Evolutionary conservation across 1,140 invertebrate genomes (phyloP).

Genomic region (Zaprionus capensis): DNA sequence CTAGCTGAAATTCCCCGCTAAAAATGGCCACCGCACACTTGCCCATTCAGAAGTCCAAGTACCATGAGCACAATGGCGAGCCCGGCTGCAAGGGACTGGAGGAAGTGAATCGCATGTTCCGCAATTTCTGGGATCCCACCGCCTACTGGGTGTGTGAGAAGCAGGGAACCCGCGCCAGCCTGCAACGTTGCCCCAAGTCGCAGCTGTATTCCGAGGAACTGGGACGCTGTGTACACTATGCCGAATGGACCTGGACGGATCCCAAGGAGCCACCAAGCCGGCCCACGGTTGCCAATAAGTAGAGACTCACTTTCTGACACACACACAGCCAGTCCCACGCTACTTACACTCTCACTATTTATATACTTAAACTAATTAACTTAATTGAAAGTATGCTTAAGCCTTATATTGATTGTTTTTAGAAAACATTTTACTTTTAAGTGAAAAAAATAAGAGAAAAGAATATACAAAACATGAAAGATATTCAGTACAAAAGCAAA

Average conservation of each 20-base stretch:
- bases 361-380: constrained; percentile 31
- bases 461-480: constrained; percentile 13
- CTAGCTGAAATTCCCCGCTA: neutral
- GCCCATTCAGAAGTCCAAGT: constrained; percentile 68
- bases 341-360: constrained; percentile 19
- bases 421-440: constrained; percentile 68
- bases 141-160: constrained; percentile 78
- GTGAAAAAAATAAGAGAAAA: constrained; percentile 45
- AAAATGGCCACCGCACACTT: constrained; percentile 58
- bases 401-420: constrained; percentile 49
- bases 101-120: constrained; percentile 77
- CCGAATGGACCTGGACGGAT: constrained; percentile 78
- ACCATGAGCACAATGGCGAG: constrained; percentile 73
- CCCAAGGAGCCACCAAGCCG: constrained; percentile 77
- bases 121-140: constrained; percentile 82
- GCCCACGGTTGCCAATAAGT: constrained; percentile 40
- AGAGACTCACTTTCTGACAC: neutral
- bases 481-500: constrained; percentile 56
- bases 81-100: constrained; percentile 77
- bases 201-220: constrained; percentile 75
- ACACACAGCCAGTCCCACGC: constrained; percentile 16
- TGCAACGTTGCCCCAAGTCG: constrained; percentile 66
- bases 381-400: constrained; percentile 43
- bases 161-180: constrained; percentile 67
- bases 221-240: constrained; percentile 70